A percentile compares a stretch with the other conserved stretches of the same genome.
These are phyloP conservation scores for Brachyptera risi DNA, from an alignment of 2,888 invertebrate species.

Conservation along the genomic window DNA sequence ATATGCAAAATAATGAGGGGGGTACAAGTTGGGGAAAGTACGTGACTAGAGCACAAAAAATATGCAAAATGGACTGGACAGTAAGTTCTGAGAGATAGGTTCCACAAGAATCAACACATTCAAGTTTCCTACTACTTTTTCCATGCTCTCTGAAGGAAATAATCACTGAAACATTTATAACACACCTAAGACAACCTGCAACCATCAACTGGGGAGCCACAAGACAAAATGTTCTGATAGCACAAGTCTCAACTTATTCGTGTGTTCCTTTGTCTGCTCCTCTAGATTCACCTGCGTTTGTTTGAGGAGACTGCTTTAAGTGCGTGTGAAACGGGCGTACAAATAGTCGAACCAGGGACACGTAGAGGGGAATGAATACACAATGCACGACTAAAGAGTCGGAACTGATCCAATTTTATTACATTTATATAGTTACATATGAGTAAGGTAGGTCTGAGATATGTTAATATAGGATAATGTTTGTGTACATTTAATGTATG, in stretches of 20 bases:
- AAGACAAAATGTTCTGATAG: not conserved
- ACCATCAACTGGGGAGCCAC: no score
- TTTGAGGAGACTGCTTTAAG: constrained; percentile 60
- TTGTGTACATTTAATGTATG: not conserved
- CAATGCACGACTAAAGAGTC: no score
- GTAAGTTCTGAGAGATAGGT: no score
- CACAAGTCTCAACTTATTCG: not conserved
- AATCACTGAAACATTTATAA: no score
- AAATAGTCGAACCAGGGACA: not conserved
- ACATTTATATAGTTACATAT: not conserved
- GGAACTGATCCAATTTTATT: no score
- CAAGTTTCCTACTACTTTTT: no score
- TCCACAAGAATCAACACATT: no score
- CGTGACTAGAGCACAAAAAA: not conserved
- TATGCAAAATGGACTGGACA: no score
- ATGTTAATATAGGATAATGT: not conserved
- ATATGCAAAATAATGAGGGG: no score
- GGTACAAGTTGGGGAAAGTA: not conserved
- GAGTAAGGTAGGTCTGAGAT: not conserved
- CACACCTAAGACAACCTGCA: no score
- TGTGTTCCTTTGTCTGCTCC: constrained; percentile 35
- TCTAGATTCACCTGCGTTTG: constrained; percentile 67
- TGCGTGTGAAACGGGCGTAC: constrained; percentile 50
- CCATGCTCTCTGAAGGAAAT: no score
- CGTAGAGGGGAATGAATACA: no score